Base-by-base conservation (phyloP, 2,113 vertebrate genomes). In the Anoura caudifer region DNA sequence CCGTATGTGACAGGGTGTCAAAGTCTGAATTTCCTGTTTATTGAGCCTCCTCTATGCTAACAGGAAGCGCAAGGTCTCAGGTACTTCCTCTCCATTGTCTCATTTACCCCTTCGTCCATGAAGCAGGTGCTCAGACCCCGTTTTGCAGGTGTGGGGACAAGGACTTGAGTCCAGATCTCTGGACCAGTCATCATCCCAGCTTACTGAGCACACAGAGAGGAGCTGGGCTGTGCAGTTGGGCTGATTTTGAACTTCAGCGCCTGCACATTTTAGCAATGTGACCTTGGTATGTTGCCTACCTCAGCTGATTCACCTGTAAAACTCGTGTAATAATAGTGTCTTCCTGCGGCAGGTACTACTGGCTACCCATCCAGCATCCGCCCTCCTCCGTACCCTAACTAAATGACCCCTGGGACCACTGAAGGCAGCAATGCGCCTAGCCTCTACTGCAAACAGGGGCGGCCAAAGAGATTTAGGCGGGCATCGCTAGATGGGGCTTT, bases 391-490 rank as follows among this genome's bases (percentile, higher is more conserved):
- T 17, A 15, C 41, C 15, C 59, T 77, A 31, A 15, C n/a, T 24
- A 12, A 43, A 59, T 7, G 26, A 45, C 16, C 28, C 12, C 73
- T 26, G 12, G 13, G 5, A 6, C 65, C 20, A 17, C 28, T 0
- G 1, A 16, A 13, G n/a, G 7, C 12, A 11, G 45, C 59, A 7
- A 14, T 0, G 14, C 4, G 1, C 15, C 54, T 20, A n/a, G 31
- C 28, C 17, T 73, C n/a, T 69, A 19, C 45, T 24, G 54, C 26
- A 75, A 12, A 17, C 17, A 31, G 15, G 7, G n/a, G 19, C 12
- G 26, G 13, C 38, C 61, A 61, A 52, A 33, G 43, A 72, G n/a
- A 59, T 31, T 20, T 56, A 36, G 16, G 11, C 20, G 3, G 38
- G 15, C 20, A 11, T 59, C 17, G 17, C 41, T 22, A 5, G 31